Percentiles rank a stretch among this genome's conserved stretches.
Evolutionary conservation across 1,140 invertebrate species (phyloP).

Genomic region (Pygmarrhopalites habei): DNA sequence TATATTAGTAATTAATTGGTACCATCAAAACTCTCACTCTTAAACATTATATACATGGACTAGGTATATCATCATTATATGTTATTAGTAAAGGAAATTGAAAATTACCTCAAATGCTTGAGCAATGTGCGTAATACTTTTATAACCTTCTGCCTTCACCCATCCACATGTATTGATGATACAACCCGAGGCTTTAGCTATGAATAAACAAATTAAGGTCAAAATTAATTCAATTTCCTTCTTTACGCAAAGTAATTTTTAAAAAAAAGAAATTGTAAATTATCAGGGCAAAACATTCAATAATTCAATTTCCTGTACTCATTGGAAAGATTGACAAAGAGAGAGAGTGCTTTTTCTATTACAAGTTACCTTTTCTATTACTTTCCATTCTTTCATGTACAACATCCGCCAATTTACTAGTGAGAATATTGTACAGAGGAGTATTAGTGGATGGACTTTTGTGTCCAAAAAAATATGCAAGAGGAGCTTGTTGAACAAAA

Average conservation of each 20-base stretch:
- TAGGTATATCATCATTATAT: too few relatives aligned
- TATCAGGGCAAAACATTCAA: too few relatives aligned
- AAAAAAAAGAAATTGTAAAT: too few relatives aligned
- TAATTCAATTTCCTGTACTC: too few relatives aligned
- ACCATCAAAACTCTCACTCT: too few relatives aligned
- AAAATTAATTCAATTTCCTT: too few relatives aligned
- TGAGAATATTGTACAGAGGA: conserved; percentile 76
- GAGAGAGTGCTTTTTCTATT: too few relatives aligned
- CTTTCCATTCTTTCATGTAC: conserved; percentile 75
- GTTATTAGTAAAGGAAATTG: too few relatives aligned
- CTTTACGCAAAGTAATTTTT: too few relatives aligned
- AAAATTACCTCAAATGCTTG: conserved; percentile 84
- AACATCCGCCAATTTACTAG: conserved; percentile 75
- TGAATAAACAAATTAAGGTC: conserved; percentile 43
- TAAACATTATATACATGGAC: too few relatives aligned
- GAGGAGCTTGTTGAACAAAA: conserved; percentile 80
- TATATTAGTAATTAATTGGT: too few relatives aligned
- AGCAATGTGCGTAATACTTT: conserved; percentile 72
- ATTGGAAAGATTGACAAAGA: too few relatives aligned
- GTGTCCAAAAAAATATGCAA: conserved; percentile 92
- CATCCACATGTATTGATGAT: conserved; percentile 98
- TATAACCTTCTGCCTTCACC: conserved; percentile 85
- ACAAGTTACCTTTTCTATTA: conserved; percentile 77
- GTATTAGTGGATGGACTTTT: conserved; percentile 68
- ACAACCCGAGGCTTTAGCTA: conserved; percentile 80